A percentile compares a stretch with the other conserved stretches of the same genome.
Evolutionary conservation across 2,888 invertebrate genomes (phyloP).

Genomic region (Venusia cambrica): DNA sequence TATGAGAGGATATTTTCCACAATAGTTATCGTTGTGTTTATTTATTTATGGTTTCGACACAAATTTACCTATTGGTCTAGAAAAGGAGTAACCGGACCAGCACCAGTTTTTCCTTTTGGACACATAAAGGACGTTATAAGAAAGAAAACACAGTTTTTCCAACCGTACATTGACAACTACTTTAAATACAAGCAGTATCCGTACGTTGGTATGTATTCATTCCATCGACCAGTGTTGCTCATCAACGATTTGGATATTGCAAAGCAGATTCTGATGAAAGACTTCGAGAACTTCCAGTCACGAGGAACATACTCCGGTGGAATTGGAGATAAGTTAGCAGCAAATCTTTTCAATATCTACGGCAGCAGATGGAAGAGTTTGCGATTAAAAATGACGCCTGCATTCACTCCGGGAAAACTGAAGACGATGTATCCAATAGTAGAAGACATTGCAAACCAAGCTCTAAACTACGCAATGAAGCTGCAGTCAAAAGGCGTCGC

Average conservation of each 20-base stretch:
- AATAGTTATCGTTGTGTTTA: conserved; percentile 37
- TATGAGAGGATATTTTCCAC: conserved; percentile 39
- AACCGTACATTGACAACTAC: conserved; percentile 82
- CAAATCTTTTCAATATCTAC: conserved; percentile 80
- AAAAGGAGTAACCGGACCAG: conserved; percentile 76
- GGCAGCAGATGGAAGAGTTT: conserved; percentile 83
- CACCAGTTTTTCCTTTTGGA: conserved; percentile 84
- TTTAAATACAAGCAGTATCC: conserved; percentile 70
- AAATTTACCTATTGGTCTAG: conserved; percentile 82
- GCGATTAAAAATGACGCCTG: conserved; percentile 83
- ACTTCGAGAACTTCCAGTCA: conserved; percentile 84
- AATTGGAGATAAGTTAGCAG: conserved; percentile 81
- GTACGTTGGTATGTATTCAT: conserved; percentile 82
- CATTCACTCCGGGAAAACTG: conserved; percentile 85
- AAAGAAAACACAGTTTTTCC: conserved; percentile 80
- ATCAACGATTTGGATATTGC: conserved; percentile 83
- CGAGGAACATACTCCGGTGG: conserved; percentile 83
- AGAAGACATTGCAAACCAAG: conserved; percentile 76
- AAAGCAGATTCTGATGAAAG: conserved; percentile 81
- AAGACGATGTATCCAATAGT: conserved; percentile 84
- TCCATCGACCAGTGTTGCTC: conserved; percentile 82
- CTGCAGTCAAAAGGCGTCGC: conserved; percentile 46
- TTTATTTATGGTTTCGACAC: conserved; percentile 59
- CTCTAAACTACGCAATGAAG: conserved; percentile 62
- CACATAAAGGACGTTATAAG: conserved; percentile 78